phyloP scores from a whole-genome alignment of 2,797 vertebrate species.

The Pseudochaenichthys georgianus region DNA sequence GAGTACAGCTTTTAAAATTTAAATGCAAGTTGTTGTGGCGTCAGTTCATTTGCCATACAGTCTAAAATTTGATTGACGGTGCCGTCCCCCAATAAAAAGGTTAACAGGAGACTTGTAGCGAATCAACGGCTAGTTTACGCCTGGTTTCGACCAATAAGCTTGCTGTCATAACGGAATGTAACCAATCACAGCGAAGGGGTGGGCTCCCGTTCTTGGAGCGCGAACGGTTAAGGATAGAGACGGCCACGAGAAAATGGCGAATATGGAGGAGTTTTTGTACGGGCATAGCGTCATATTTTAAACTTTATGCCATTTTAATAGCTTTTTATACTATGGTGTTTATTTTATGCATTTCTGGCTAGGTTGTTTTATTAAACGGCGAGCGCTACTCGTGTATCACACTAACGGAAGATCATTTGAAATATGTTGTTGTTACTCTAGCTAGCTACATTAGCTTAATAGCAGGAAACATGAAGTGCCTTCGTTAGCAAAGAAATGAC shows the following conservation, averaged over 20 bases:
- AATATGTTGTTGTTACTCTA: neutral
- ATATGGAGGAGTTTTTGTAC: neutral
- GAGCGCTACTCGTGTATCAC: neutral
- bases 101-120: neutral
- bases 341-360: rapidly evolving
- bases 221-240: constrained; percentile 78
- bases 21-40: constrained; percentile 19
- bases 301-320: neutral
- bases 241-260: constrained; percentile 79
- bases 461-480: constrained; percentile 17
- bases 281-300: neutral
- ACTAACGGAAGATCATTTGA: neutral
- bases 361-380: neutral
- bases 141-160: constrained; percentile 55
- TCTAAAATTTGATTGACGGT: constrained; percentile 35
- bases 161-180: neutral
- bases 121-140: rapidly evolving
- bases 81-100: constrained; percentile 50
- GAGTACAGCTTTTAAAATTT: constrained; percentile 56
- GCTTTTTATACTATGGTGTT: rapidly evolving
- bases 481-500: neutral
- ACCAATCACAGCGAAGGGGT: constrained; percentile 64
- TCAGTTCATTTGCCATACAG: neutral
- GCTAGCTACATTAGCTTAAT: constrained; percentile 23
- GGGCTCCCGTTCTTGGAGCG: constrained; percentile 69